A percentile compares a stretch with the other conserved stretches of the same genome.
Evolutionary conservation across 92 coral and sea anemone genomes (phyloP).

Genomic region (Umimayanthus chanpuru): DNA sequence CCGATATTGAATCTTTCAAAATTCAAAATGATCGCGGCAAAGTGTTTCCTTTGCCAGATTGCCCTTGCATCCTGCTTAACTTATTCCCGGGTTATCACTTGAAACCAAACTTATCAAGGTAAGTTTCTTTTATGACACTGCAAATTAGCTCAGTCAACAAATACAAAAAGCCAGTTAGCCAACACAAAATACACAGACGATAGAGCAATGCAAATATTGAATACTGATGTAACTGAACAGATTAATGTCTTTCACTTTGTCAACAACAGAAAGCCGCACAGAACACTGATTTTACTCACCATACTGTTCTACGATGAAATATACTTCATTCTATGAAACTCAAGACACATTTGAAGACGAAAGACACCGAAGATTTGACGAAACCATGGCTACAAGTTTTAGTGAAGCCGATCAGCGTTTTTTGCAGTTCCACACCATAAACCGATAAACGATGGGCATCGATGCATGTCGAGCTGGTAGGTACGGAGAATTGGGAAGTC

Average conservation of each 20-base stretch:
- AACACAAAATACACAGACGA: neutral
- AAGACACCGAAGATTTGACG: conserved; percentile 3
- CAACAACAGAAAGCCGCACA: neutral
- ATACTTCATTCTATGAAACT: neutral
- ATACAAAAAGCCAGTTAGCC: neutral
- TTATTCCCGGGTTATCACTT: neutral
- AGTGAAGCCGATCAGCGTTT: neutral
- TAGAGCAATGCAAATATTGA: conserved; percentile 20
- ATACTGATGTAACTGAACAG: neutral
- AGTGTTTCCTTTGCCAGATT: neutral
- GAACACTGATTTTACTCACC: neutral
- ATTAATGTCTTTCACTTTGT: neutral
- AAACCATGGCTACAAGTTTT: neutral
- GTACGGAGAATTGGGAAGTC: neutral
- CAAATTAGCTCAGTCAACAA: neutral
- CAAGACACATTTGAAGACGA: neutral
- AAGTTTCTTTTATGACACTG: neutral
- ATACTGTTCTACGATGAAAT: neutral
- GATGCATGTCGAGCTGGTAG: neutral
- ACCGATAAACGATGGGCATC: neutral
- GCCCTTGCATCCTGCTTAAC: neutral
- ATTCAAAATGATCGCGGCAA: neutral
- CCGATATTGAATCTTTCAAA: neutral
- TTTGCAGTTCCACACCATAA: neutral
- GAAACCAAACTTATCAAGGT: neutral